phyloP scores from a whole-genome alignment of 2,888 invertebrate genomes.

The Zhengitettix transpicula region DNA sequence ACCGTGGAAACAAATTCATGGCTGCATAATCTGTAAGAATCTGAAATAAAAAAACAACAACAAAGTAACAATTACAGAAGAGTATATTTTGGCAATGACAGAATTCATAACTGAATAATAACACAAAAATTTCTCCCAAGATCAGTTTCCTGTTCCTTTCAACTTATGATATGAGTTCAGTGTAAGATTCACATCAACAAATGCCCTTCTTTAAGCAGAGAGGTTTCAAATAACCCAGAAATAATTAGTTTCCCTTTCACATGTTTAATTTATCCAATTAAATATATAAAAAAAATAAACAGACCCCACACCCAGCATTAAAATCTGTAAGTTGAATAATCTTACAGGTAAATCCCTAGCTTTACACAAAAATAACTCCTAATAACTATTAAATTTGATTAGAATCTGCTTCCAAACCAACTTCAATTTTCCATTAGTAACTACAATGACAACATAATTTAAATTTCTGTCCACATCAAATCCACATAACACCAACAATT shows the following conservation, averaged over 20 bases:
- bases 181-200: too few relatives aligned
- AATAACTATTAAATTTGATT: not conserved
- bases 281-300: too few relatives aligned
- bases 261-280: not conserved
- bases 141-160: not conserved
- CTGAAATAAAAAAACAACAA: conserved; percentile 26
- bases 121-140: not conserved
- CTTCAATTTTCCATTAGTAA: not conserved
- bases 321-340: too few relatives aligned
- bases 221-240: too few relatives aligned
- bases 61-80: not conserved
- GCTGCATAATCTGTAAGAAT: conserved; percentile 64
- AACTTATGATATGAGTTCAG: not conserved
- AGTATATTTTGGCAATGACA: not conserved
- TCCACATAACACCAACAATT: too few relatives aligned
- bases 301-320: too few relatives aligned
- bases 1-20: conserved; percentile 70
- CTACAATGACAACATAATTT: too few relatives aligned
- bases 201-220: too few relatives aligned
- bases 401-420: not conserved
- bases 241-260: too few relatives aligned
- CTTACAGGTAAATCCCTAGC: too few relatives aligned
- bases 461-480: too few relatives aligned
- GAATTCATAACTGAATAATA: not conserved
- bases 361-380: too few relatives aligned